phyloP scores from a whole-genome alignment of 2,888 invertebrate genomes.

The Chrysolina oricalcia region DNA sequence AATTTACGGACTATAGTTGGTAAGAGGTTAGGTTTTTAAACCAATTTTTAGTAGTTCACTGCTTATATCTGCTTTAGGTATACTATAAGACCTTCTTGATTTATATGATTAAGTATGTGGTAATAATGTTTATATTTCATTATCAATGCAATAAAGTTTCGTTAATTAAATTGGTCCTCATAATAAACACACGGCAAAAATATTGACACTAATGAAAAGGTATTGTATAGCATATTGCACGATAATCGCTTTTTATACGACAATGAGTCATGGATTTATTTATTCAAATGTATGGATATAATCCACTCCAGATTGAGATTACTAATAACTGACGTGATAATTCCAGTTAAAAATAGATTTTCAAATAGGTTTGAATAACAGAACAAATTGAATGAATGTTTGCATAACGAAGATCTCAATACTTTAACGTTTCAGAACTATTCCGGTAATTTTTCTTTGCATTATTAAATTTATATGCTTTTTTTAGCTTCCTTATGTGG shows the following conservation, averaged over 20 bases:
- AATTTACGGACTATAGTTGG: no score
- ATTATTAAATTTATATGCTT: no score
- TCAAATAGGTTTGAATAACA: constrained; percentile 10
- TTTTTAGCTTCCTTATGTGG: no score
- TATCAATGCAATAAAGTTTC: constrained; percentile 1
- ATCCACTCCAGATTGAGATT: constrained; percentile 18
- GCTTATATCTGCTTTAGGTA: no score
- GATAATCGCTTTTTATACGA: constrained; percentile 26
- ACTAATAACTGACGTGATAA: constrained; percentile 24
- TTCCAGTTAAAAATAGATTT: constrained; percentile 9
- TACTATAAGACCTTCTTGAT: no score
- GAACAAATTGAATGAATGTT: constrained; percentile 9
- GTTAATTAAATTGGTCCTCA: not conserved
- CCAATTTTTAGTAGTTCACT: no score
- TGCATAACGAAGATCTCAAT: not conserved
- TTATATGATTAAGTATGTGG: no score
- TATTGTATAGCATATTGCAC: constrained; percentile 11
- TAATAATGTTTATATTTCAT: not conserved
- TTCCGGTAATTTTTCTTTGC: no score
- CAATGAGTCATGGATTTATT: constrained; percentile 12
- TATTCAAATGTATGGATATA: constrained; percentile 2
- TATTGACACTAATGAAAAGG: constrained; percentile 13
- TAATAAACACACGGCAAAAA: constrained; percentile 2
- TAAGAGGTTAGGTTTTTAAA: no score
- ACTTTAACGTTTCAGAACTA: no score